These are phyloP conservation scores for Harpagifer antarcticus DNA, from an alignment of 2,797 vertebrate species.

Conservation along the genomic window DNA sequence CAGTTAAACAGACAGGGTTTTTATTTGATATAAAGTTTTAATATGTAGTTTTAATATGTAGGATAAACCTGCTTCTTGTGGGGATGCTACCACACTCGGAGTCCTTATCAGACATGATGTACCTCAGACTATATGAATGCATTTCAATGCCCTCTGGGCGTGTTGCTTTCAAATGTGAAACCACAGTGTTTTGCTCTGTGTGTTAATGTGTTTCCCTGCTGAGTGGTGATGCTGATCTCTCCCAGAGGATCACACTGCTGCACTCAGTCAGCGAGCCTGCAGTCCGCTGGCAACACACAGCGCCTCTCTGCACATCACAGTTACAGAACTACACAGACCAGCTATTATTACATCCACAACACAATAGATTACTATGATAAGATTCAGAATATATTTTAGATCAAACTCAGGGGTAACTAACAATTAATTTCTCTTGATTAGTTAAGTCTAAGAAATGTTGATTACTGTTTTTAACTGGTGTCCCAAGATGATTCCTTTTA, in stretches of 20 bases:
- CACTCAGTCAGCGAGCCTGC: conserved; percentile 9
- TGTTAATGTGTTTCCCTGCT: conserved; percentile 15
- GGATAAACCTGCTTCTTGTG: conserved; percentile 9
- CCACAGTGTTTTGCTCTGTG: conserved; percentile 29
- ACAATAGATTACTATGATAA: no score
- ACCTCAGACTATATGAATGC: conserved; percentile 18
- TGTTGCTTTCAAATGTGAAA: conserved; percentile 32
- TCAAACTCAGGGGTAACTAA: not conserved
- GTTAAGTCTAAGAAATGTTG: no score
- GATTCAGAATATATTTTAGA: not conserved
- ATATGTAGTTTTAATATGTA: not conserved
- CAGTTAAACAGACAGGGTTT: not conserved
- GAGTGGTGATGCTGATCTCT: conserved; percentile 35
- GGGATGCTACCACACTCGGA: conserved; percentile 18
- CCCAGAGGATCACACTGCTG: conserved; percentile 30
- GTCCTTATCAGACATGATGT: conserved; percentile 23
- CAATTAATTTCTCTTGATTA: not conserved
- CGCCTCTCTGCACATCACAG: conserved; percentile 10
- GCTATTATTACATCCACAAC: not conserved
- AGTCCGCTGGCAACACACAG: conserved; percentile 20
- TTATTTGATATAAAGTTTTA: not conserved
- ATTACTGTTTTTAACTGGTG: no score
- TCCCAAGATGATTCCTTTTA: no score
- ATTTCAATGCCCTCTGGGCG: conserved; percentile 27
- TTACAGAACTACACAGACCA: conserved; percentile 15